Evolutionary conservation across 2,113 vertebrate genomes (phyloP), one percentile per base, ranked within the genome.

Genomic region (Cyphomyrus plagiostoma): DNA sequence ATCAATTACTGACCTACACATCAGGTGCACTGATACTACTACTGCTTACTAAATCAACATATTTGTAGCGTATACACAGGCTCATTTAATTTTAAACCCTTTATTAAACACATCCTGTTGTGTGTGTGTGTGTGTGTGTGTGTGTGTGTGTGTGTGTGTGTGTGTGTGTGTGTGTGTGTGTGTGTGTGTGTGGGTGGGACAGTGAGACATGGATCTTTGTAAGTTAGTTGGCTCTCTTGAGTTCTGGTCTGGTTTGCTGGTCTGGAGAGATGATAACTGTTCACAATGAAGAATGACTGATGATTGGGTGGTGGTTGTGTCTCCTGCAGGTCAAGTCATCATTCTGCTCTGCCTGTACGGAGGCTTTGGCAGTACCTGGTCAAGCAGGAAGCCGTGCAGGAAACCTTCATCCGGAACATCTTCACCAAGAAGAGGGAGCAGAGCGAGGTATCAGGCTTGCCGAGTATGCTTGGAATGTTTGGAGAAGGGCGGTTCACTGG

Each of bases 401-500:
- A 99, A 92, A 99, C 98, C 0, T 99, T 99, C 93, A 99, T 99
- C 88, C 95, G 96, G 93, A 97, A 98, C 94, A 98, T 99, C 94
- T 99, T 99, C 92, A 96, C 96, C 17, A 99, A 98, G 93, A 99
- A 97, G 93, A 95, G 94, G 23, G 96, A 96, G 92, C 93, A 95
- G 6, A 97, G 93, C 88, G 97, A 99, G 98, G 98, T 99, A 93
- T 49, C 91, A 92, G 15, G n/a, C 9, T 77, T 92, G 19, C 4
- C 17, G 3, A 77, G 70, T 77, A 77, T 77, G 26, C 23, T 77
- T 77, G 30, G 70, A 77, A 15, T 17, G 35, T 80, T 80, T 42
- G 74, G 8, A 80, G 35, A 42, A 42, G 35, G 17, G 74, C 1
- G 0, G 13, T 35, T 39, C 30, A 5, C 30, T 26, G 35, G 70